Evolutionary conservation across 2,888 invertebrate species (phyloP).

Genomic region (Drosophila percnosoma): DNA sequence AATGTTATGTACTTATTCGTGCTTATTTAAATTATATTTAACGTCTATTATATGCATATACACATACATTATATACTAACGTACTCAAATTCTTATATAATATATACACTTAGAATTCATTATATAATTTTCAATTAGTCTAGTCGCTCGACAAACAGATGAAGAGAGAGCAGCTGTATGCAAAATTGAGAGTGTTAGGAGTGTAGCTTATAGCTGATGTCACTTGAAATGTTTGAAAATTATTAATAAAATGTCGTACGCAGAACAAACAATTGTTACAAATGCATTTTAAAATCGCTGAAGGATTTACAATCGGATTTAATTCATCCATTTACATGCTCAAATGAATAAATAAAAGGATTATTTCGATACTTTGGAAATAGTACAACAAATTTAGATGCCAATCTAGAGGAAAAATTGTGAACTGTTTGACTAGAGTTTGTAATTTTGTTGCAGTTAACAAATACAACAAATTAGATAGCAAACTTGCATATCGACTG

Average conservation of each 20-base stretch:
- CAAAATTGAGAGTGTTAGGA: conserved; percentile 52
- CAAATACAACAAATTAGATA: not conserved
- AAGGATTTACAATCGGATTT: not conserved
- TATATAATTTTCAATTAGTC: conserved; percentile 53
- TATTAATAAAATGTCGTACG: conserved; percentile 73
- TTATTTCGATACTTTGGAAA: not conserved
- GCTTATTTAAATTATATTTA: conserved; percentile 61
- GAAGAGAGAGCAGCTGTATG: conserved; percentile 16
- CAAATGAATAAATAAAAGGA: not conserved
- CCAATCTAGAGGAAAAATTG: not conserved
- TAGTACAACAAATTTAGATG: not conserved
- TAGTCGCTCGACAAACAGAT: conserved; percentile 13
- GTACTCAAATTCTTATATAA: conserved; percentile 21
- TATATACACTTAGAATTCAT: conserved; percentile 52
- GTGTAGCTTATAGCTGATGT: conserved; percentile 60
- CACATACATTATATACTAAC: conserved; percentile 28
- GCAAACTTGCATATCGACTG: not conserved
- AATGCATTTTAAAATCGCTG: not conserved
- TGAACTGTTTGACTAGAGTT: not conserved
- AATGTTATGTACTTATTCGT: conserved; percentile 66
- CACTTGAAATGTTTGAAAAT: conserved; percentile 58
- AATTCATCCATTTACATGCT: not conserved
- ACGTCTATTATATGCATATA: conserved; percentile 61
- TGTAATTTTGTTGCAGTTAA: not conserved
- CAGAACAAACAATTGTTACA: conserved; percentile 40